Evolutionary conservation across 2,113 vertebrate genomes (phyloP).

Genomic region (Anthoscopus minutus): DNA sequence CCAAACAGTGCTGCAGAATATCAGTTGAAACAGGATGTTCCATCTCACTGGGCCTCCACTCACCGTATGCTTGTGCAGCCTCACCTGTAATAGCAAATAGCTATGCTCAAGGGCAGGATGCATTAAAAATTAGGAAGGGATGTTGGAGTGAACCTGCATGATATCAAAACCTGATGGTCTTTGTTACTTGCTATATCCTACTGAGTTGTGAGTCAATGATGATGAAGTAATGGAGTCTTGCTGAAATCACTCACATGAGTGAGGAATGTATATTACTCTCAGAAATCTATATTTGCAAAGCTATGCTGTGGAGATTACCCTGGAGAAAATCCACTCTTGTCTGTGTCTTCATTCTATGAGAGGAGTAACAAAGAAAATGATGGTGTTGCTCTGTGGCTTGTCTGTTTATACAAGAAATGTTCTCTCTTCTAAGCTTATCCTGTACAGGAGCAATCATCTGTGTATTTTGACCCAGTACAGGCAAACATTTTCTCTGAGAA

Average conservation of each 20-base stretch:
- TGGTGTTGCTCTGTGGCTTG: neutral
- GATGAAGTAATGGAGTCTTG: neutral
- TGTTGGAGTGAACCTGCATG: neutral
- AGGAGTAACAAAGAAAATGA: neutral
- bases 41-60: constrained; percentile 33
- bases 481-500: neutral
- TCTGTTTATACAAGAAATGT: neutral
- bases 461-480: neutral
- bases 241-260: neutral
- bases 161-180: neutral
- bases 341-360: neutral
- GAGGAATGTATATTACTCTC: neutral
- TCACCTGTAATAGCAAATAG: constrained; percentile 13
- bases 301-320: neutral
- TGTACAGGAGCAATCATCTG: neutral
- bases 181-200: neutral
- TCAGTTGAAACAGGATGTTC: constrained; percentile 37
- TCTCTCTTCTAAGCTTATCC: neutral
- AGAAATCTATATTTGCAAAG: neutral
- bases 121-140: constrained; percentile 12
- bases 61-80: neutral
- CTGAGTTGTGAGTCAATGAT: neutral
- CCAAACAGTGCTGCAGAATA: constrained; percentile 15
- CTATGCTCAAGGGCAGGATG: neutral
- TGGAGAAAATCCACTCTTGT: neutral